A percentile compares a stretch with the other conserved stretches of the same genome.
phyloP scores from a whole-genome alignment of 2,113 vertebrate species.

The Chelonoidis abingdonii region DNA sequence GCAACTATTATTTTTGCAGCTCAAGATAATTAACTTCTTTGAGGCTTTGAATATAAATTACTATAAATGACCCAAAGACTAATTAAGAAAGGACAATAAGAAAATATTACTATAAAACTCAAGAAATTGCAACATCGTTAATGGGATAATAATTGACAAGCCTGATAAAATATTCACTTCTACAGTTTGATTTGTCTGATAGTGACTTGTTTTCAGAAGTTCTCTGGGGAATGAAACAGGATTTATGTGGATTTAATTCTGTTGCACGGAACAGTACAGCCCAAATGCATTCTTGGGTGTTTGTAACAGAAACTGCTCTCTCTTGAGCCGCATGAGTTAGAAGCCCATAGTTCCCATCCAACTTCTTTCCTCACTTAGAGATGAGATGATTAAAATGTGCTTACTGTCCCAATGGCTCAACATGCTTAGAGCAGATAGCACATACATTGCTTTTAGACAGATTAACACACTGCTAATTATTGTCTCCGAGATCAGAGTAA shows the following conservation, averaged over 20 bases:
- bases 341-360: background rate
- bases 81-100: background rate
- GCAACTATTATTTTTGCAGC: background rate
- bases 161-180: background rate
- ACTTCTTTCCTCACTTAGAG: background rate
- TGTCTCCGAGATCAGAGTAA: slow-evolving; percentile 24
- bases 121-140: background rate
- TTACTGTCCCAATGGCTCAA: background rate
- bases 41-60: background rate
- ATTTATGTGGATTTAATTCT: slow-evolving; percentile 29
- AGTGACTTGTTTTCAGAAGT: slow-evolving; percentile 4
- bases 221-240: slow-evolving; percentile 11
- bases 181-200: slow-evolving; percentile 5
- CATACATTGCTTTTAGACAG: background rate
- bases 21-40: background rate
- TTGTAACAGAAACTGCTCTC: background rate
- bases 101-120: background rate
- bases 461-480: background rate
- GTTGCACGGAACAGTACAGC: background rate
- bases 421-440: background rate
- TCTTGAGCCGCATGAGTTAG: background rate
- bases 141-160: background rate
- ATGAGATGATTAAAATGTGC: background rate
- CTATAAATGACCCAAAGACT: background rate
- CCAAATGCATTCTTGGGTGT: background rate